Evolutionary conservation across 2,113 vertebrate species (phyloP).

Genomic region (Eira barbara): DNA sequence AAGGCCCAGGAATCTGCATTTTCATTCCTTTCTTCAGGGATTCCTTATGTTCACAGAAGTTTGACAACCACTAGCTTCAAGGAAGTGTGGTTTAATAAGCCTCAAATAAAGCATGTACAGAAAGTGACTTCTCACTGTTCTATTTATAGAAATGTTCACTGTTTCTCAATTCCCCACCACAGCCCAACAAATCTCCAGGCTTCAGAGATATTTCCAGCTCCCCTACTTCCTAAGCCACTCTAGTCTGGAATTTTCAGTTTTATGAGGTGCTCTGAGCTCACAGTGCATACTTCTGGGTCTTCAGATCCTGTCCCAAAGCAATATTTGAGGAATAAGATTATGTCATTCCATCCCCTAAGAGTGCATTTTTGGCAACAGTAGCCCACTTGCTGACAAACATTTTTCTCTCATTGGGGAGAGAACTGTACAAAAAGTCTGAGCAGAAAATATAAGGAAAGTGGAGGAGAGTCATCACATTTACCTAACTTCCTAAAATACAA

Average conservation of each 20-base stretch:
- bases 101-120: not conserved
- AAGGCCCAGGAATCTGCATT: not conserved
- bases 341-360: not conserved
- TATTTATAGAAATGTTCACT: conserved; percentile 22
- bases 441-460: not conserved
- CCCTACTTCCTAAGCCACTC: not conserved
- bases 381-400: conserved; percentile 52
- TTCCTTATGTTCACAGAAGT: not conserved
- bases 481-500: conserved; percentile 44
- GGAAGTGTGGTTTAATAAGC: conserved; percentile 1
- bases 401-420: conserved; percentile 17
- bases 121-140: not conserved
- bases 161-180: not conserved
- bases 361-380: conserved; percentile 47
- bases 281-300: not conserved
- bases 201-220: not conserved
- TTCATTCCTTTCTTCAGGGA: not conserved
- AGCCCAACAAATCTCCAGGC: not conserved
- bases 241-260: not conserved
- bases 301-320: not conserved
- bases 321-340: conserved; percentile 20
- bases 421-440: not conserved
- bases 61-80: not conserved
- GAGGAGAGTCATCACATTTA: not conserved
- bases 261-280: not conserved